These are phyloP conservation scores for Geodia barretti DNA, from an alignment of 37 sponge, comb jelly and placozoan genomes.

Conservation along the genomic window DNA sequence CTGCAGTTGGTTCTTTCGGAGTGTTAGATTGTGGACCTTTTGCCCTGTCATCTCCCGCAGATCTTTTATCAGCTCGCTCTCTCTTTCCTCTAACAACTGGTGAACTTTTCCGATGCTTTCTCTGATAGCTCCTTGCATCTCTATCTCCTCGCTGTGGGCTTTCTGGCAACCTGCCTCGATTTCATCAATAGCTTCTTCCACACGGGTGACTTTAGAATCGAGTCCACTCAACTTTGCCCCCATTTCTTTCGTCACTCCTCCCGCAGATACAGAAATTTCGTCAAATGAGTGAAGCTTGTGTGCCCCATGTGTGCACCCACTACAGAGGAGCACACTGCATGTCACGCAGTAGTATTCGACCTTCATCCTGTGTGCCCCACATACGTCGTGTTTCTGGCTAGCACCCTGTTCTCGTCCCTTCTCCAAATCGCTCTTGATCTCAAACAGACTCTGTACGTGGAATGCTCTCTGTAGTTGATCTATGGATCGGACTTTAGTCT, in stretches of 20 bases:
- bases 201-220: not conserved
- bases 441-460: not conserved
- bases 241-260: not conserved
- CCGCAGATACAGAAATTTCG: not conserved
- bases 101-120: not conserved
- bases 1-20: slow-evolving; percentile 10
- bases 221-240: not conserved
- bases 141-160: not conserved
- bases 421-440: not conserved
- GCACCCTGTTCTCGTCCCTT: not conserved
- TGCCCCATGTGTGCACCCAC: not conserved
- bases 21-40: not conserved
- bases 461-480: not conserved
- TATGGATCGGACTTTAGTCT: not conserved
- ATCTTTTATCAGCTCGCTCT: not conserved
- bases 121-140: not conserved
- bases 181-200: not conserved
- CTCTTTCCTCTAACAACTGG: slow-evolving; percentile 11
- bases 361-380: not conserved
- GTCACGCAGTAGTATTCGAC: slow-evolving; percentile 4
- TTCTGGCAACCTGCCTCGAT: not conserved
- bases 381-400: not conserved
- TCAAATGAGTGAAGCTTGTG: slow-evolving; percentile 7
- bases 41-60: slow-evolving; percentile 15
- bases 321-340: not conserved